Evolutionary conservation across 2,797 vertebrate species (phyloP), one percentile per base, ranked within the genome.

Genomic region (Pipistrellus nathusii): DNA sequence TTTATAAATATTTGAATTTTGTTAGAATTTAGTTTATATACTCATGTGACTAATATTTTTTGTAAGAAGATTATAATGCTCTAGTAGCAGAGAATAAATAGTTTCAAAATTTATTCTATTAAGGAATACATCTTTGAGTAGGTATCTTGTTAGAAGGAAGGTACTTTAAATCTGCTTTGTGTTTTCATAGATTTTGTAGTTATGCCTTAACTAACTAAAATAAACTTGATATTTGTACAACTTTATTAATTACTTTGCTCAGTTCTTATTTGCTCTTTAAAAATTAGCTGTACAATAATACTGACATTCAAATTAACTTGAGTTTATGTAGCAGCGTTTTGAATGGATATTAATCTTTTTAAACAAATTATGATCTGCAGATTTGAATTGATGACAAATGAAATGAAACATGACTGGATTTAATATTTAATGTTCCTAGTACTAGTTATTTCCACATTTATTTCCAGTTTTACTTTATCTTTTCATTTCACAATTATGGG

Each of bases 141-240:
- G 30, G 66, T 90, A n/a, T 32, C 6, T 92, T 32, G 48, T 48
- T 82, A 18, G 11, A 82, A 59, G 55, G 88, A 55, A 69, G 5
- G 4, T 76, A 85, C 91, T 94, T 95, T 81, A 91, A 80, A 94
- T 62, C 1, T 66, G 30, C 14, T 81, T 87, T 93, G 46, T 85
- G 27, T 38, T 84, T 96, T 88, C 11, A 53, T 55, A 46, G 57
- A 82, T 62, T 85, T 92, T 88, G 53, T 25, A 57, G 11, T 1
- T 90, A 27, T 32, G 38, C 21, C 11, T 7, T 77, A 76, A 32
- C 73, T 81, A 77, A 88, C 30, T 92, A 76, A 92, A 90, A 77
- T 68, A 91, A 57, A 46, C 66, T 82, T 73, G 21, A 6, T 59
- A 71, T 41, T 44, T 78, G 1, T 82, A 55, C 18, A 32, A 44